Percentiles rank a stretch among this genome's conserved stretches.
phyloP scores from a whole-genome alignment of 2,113 vertebrate genomes.

The Rhinoptilus africanus region DNA sequence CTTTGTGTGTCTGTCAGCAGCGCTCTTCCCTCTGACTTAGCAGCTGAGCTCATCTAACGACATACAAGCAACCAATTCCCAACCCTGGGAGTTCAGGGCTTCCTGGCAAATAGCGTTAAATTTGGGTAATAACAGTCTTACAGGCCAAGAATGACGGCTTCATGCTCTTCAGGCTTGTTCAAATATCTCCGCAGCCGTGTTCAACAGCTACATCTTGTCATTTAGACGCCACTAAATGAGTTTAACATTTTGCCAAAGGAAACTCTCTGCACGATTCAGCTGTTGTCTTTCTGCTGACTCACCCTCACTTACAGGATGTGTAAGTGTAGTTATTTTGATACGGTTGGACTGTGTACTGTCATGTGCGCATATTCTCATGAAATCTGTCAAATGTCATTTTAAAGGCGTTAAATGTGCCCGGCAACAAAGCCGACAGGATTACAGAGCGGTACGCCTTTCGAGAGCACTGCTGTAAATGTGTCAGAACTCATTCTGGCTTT shows the following conservation, averaged over 20 bases:
- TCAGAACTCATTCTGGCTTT: not conserved
- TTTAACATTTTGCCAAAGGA: not conserved
- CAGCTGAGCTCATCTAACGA: not conserved
- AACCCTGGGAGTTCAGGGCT: not conserved
- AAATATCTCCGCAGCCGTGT: not conserved
- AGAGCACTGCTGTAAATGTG: not conserved
- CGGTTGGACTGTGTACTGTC: not conserved
- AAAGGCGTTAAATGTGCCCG: not conserved
- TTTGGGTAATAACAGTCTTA: not conserved
- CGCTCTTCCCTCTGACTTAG: not conserved
- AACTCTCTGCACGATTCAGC: not conserved
- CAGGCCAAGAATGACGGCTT: not conserved
- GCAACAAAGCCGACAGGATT: not conserved
- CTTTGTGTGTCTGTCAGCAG: not conserved
- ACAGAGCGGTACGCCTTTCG: not conserved
- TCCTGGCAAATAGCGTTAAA: not conserved
- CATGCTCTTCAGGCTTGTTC: not conserved
- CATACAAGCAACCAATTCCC: not conserved
- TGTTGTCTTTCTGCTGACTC: not conserved
- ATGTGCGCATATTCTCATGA: not conserved
- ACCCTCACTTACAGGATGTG: not conserved
- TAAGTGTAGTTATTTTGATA: not conserved
- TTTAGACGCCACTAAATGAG: not conserved
- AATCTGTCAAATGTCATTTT: conserved; percentile 3
- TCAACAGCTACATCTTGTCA: not conserved